Conservation (phyloP, 2,113 vertebrate genomes). For the Ptyas mucosa region DNA sequence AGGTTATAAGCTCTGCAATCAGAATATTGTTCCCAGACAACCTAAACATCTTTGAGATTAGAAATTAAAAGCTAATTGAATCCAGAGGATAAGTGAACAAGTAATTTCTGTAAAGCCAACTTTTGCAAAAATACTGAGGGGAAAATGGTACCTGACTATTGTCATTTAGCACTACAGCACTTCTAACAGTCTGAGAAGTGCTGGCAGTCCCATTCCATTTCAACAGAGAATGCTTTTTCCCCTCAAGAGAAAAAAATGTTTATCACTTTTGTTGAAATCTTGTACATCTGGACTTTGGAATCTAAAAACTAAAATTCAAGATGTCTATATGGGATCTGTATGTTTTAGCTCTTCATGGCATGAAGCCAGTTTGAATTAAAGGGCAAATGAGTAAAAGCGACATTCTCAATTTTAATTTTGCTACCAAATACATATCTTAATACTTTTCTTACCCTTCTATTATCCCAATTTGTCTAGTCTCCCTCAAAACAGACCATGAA, state of each 20-base stretch:
- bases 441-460: neutral
- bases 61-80: neutral
- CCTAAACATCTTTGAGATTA: neutral
- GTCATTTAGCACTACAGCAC: neutral
- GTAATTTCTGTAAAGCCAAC: neutral
- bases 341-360: neutral
- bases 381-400: neutral
- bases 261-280: neutral
- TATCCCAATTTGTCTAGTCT: neutral
- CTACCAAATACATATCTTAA: neutral
- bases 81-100: neutral
- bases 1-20: too few relatives aligned
- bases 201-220: neutral
- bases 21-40: neutral
- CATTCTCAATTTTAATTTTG: neutral
- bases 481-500: neutral
- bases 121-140: neutral
- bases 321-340: neutral
- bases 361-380: neutral
- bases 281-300: neutral
- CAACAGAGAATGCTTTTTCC: neutral
- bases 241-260: neutral
- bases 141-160: neutral
- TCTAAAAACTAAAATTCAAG: neutral
- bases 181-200: neutral